Conservation (phyloP, 2,888 invertebrate species). For the Nomada fucata region DNA sequence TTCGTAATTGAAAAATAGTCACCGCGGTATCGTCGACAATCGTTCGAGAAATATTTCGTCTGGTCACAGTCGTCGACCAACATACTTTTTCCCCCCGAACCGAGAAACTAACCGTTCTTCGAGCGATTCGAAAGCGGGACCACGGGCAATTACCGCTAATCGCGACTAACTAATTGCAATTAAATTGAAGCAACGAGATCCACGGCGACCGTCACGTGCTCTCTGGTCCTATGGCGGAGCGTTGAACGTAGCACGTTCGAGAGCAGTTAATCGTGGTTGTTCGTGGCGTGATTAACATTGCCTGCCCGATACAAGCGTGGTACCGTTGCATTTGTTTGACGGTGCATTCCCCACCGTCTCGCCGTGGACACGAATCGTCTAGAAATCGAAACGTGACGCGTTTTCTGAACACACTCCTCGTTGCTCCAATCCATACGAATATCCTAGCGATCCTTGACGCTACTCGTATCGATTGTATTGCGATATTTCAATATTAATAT, state of each 20-base stretch:
- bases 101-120: constrained; percentile 31
- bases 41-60: background rate
- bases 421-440: background rate
- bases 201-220: constrained; percentile 31
- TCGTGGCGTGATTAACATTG: constrained; percentile 55
- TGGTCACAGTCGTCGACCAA: background rate
- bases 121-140: constrained; percentile 48
- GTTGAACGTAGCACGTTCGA: constrained; percentile 20
- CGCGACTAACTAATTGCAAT: constrained; percentile 50
- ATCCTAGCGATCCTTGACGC: background rate
- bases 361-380: constrained; percentile 62
- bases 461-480: too few species aligned
- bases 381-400: constrained; percentile 63
- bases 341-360: constrained; percentile 57
- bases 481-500: too few species aligned
- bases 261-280: constrained; percentile 12
- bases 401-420: constrained; percentile 25
- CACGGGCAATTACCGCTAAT: constrained; percentile 53
- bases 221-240: background rate
- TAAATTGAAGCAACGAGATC: constrained; percentile 47
- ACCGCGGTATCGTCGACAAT: background rate
- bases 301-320: constrained; percentile 56
- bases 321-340: constrained; percentile 57
- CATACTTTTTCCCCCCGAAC: background rate
- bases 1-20: background rate